A percentile compares a stretch with the other conserved stretches of the same genome.
These are phyloP conservation scores for Amphiduros pacificus DNA, from an alignment of 2,888 invertebrate genomes.

Conservation along the genomic window DNA sequence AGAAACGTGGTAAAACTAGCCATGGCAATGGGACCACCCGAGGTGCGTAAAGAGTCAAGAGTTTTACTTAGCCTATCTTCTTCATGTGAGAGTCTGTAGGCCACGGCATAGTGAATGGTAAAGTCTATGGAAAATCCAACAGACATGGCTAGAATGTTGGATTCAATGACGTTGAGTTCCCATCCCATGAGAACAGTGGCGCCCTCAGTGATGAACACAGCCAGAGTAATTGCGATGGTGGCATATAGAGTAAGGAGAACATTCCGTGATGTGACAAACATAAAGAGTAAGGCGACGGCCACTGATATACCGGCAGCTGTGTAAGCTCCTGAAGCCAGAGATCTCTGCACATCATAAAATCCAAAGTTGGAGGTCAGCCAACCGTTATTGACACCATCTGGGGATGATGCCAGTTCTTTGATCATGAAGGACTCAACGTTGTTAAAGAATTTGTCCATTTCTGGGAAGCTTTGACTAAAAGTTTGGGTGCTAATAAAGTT, in stretches of 20 bases:
- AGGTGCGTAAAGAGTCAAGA: constrained; percentile 55
- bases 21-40: constrained; percentile 82
- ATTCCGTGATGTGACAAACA: constrained; percentile 81
- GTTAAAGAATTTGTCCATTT: neutral
- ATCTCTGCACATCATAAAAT: constrained; percentile 85
- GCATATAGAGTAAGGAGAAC: constrained; percentile 80
- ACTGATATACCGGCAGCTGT: constrained; percentile 80
- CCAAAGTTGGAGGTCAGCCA: constrained; percentile 82
- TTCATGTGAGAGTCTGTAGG: constrained; percentile 67
- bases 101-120: constrained; percentile 86
- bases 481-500: constrained; percentile 75
- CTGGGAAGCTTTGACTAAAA: neutral
- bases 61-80: constrained; percentile 50
- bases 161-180: constrained; percentile 91
- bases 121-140: constrained; percentile 92
- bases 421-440: neutral
- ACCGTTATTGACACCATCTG: constrained; percentile 75
- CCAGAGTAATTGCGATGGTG: constrained; percentile 78
- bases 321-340: constrained; percentile 80
- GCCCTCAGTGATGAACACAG: constrained; percentile 78
- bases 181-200: constrained; percentile 68
- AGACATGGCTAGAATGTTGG: constrained; percentile 88
- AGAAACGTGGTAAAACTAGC: constrained; percentile 86
- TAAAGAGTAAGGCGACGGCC: constrained; percentile 72
- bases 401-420: constrained; percentile 67